Evolutionary conservation across 2,113 vertebrate genomes (phyloP), one percentile per base, ranked within the genome.

Genomic region (Pipa parva): DNA sequence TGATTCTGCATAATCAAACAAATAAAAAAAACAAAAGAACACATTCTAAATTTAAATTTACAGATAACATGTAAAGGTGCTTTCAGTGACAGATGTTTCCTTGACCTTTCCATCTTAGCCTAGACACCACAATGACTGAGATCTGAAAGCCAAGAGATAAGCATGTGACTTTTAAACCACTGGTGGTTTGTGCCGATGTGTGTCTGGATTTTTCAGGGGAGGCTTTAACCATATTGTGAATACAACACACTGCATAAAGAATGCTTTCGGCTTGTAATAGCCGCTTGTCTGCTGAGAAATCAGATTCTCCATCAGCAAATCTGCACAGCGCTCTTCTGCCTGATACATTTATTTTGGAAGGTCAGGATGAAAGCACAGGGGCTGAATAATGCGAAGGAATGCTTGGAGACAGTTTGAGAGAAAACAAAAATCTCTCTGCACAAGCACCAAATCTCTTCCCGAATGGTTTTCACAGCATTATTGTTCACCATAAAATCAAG

Each of bases 61-160:
- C 25, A 55, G 26, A 21, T 21, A 28, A 28, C 6, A 66, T 28
- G n/a, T 1, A 7, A n/a, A 10, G 63, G 18, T 24, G 25, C 25
- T n/a, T 21, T 7, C 13, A 21, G 7, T 4, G 26, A 13, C 21
- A 37, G 22, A 59, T 36, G 63, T 66, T 56, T 26, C 13, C 1
- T 13, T 33, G 52, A 67, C 36, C 64, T 64, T 55, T 64, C 22
- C 28, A 22, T 12, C 26, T 15, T 15, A 55, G 52, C 52, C 15
- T 22, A 55, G 25, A 29, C 27, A 55, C 25, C 26, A 31, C 46
- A 20, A 21, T 33, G 45, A 31, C 28, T n/a, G 39, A 12, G 61
- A 63, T 39, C 7, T 21, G 10, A 64, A 42, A 28, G 33, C 29
- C 17, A 24, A 52, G 17, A 27, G 33, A 64, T 54, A 64, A 65